Conservation (phyloP, 2,113 vertebrate genomes). For the Phycodurus eques region DNA sequence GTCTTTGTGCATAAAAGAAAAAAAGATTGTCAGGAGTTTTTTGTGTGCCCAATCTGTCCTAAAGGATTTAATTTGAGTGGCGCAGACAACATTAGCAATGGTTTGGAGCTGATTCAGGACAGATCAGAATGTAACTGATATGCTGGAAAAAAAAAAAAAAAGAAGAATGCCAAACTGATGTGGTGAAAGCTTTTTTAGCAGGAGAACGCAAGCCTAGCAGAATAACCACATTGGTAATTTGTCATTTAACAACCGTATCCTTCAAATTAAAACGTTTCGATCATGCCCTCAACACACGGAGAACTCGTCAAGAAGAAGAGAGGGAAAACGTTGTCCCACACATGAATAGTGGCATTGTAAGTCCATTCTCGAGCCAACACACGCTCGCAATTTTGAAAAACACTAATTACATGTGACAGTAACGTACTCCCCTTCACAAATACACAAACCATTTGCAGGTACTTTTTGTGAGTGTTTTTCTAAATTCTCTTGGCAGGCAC, state of each 20-base stretch:
- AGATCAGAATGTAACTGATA: slow-evolving; percentile 32
- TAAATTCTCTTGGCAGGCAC: slow-evolving; percentile 56
- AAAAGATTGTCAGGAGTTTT: slow-evolving; percentile 24
- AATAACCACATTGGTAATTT: slow-evolving; percentile 42
- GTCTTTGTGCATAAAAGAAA: slow-evolving; percentile 19
- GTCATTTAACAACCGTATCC: slow-evolving; percentile 19
- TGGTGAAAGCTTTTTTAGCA: slow-evolving; percentile 22
- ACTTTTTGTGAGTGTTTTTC: slow-evolving; percentile 69
- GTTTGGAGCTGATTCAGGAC: slow-evolving; percentile 37
- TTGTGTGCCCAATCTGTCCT: slow-evolving; percentile 28
- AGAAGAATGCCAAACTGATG: slow-evolving; percentile 21
- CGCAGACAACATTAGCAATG: slow-evolving; percentile 34
- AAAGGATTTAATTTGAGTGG: slow-evolving; percentile 31
- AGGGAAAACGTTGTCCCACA: slow-evolving; percentile 24
- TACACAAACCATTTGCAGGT: slow-evolving; percentile 72
- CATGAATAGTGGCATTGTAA: slow-evolving; percentile 69
- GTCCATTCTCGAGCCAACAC: slow-evolving; percentile 49
- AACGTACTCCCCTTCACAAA: slow-evolving; percentile 67
- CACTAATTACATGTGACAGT: slow-evolving; percentile 71
- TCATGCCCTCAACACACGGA: slow-evolving; percentile 41
- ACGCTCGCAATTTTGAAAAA: slow-evolving; percentile 56
- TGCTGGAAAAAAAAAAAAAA: background rate
- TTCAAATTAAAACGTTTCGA: slow-evolving; percentile 35
- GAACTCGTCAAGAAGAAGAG: slow-evolving; percentile 42
- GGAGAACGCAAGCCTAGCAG: slow-evolving; percentile 12